phyloP scores from a whole-genome alignment of 1,140 invertebrate genomes.

The Chionoecetes opilio region DNA sequence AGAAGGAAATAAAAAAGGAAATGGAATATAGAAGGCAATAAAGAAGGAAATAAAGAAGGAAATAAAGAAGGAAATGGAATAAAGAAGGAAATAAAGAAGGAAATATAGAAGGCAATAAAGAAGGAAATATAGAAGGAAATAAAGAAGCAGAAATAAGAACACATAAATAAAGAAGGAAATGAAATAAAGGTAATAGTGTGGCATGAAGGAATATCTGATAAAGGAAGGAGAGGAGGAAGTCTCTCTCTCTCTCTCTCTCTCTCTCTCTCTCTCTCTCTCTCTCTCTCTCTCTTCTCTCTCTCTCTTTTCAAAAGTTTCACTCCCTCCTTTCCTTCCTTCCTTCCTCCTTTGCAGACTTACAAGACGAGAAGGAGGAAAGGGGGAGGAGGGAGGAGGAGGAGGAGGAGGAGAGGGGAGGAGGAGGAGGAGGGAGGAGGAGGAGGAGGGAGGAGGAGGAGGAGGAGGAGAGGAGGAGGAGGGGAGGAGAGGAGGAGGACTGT shows the following conservation, averaged over 20 bases:
- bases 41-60: background rate
- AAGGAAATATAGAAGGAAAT: no score
- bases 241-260: background rate
- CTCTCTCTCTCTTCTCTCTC: background rate
- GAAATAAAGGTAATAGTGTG: no score
- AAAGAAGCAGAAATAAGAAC: no score
- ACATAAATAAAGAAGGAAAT: background rate
- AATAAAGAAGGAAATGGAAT: background rate
- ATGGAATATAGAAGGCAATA: no score
- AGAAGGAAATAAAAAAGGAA: background rate
- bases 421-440: no score
- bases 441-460: background rate
- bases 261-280: no score
- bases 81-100: background rate
- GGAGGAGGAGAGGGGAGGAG: background rate
- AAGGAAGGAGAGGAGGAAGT: background rate
- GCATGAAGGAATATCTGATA: background rate
- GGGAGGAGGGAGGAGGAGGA: background rate
- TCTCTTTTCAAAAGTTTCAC: background rate
- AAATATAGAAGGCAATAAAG: background rate
- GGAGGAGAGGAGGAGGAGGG: no score
- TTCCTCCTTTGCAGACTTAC: background rate
- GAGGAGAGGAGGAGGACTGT: background rate
- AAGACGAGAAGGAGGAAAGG: background rate
- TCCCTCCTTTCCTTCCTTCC: background rate